phyloP scores from a whole-genome alignment of 2,113 vertebrate species.

The Clupea harengus region DNA sequence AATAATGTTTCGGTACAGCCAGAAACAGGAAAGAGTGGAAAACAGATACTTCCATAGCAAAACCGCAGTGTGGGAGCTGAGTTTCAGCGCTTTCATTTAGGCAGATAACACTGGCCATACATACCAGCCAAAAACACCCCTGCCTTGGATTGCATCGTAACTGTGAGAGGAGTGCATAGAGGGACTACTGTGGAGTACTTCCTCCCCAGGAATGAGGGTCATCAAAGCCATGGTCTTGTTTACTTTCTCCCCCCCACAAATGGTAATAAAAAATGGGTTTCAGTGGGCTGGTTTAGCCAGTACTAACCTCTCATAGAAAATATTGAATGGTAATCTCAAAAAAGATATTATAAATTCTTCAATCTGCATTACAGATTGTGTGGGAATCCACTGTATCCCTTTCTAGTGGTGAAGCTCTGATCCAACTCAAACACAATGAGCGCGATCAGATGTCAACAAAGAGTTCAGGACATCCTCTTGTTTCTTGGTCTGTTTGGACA shows the following conservation, averaged over 20 bases:
- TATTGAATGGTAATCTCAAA: neutral
- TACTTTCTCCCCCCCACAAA: neutral
- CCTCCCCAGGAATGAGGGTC: neutral
- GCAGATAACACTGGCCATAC: conserved; percentile 21
- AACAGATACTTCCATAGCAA: conserved; percentile 55
- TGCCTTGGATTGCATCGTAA: neutral
- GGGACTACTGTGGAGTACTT: neutral
- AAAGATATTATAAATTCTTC: neutral
- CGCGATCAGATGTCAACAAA: neutral
- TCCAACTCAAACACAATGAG: neutral
- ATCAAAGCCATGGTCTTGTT: neutral
- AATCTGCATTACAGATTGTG: conserved; percentile 2
- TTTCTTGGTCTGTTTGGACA: neutral
- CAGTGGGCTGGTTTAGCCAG: neutral
- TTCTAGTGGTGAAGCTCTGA: neutral
- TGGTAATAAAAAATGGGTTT: neutral
- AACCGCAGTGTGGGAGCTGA: conserved; percentile 36
- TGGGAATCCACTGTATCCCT: neutral
- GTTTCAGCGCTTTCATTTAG: conserved; percentile 22
- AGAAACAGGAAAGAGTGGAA: conserved; percentile 59
- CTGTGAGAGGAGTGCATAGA: neutral
- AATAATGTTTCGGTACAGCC: conserved; percentile 53
- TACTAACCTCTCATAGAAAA: neutral
- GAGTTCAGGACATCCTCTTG: neutral
- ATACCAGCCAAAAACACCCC: conserved; percentile 4